phyloP scores from a whole-genome alignment of 2,797 vertebrate genomes.

The Nannoperca australis region DNA sequence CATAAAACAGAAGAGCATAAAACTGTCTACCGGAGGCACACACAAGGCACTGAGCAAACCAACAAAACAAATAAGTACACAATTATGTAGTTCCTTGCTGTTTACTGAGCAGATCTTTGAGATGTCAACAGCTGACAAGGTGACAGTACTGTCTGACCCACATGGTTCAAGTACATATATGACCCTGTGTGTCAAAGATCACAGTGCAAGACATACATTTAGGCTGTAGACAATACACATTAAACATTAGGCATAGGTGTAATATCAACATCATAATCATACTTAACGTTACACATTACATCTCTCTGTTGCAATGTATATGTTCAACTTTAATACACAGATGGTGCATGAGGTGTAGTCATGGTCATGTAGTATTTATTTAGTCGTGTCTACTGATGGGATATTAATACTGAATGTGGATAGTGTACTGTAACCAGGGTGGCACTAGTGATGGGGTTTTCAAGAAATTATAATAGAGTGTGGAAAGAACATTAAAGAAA shows the following conservation, averaged over 20 bases:
- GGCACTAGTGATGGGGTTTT: background rate
- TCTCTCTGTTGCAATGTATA: background rate
- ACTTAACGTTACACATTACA: background rate
- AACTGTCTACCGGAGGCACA: slow-evolving; percentile 43
- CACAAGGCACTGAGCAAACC: slow-evolving; percentile 27
- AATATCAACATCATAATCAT: background rate
- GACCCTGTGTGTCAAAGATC: background rate
- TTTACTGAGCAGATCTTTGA: slow-evolving; percentile 24
- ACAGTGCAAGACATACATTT: background rate
- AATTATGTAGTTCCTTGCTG: slow-evolving; percentile 4
- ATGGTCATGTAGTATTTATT: slow-evolving; percentile 13
- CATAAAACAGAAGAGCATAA: slow-evolving; percentile 46
- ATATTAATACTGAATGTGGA: background rate
- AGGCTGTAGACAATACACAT: background rate
- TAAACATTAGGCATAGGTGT: background rate
- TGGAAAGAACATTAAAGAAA: background rate
- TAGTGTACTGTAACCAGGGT: background rate
- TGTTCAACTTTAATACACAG: slow-evolving; percentile 12
- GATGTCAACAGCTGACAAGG: slow-evolving; percentile 11
- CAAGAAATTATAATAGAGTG: background rate
- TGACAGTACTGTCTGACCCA: slow-evolving; percentile 3
- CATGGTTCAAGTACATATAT: background rate
- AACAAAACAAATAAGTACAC: slow-evolving; percentile 39
- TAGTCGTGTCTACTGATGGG: background rate
- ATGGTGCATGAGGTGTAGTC: background rate